Conservation (phyloP, 2,888 invertebrate genomes). For the Hirudinaria manillensis region DNA sequence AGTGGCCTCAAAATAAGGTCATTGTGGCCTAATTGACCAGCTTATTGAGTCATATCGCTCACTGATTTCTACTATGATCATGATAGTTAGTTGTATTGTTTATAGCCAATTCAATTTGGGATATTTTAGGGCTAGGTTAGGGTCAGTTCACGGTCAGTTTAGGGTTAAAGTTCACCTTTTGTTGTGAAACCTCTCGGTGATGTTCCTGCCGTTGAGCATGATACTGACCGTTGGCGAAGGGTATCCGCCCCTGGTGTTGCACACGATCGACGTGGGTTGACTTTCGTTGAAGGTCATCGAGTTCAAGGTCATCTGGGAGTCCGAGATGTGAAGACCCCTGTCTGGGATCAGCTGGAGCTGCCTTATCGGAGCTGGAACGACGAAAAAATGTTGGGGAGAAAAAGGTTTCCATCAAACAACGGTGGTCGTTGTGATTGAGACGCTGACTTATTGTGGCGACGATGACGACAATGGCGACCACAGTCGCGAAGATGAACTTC, state of each 20-base stretch:
- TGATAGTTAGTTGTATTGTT: too few species aligned
- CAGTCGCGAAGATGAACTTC: too few species aligned
- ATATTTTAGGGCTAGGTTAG: too few species aligned
- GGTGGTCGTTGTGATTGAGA: background rate
- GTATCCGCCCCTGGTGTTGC: constrained; percentile 32
- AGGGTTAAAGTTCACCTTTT: constrained; percentile 13
- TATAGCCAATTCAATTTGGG: too few species aligned
- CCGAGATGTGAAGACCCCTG: constrained; percentile 5
- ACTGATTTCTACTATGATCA: too few species aligned
- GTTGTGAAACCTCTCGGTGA: constrained; percentile 27
- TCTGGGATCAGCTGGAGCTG: background rate
- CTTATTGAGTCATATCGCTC: too few species aligned
- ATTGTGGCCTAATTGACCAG: too few species aligned
- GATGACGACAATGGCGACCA: background rate
- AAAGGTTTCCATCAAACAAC: background rate
- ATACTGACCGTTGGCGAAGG: constrained; percentile 27
- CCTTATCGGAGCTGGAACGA: background rate
- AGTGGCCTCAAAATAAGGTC: background rate
- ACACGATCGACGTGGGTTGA: constrained; percentile 19
- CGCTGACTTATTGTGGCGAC: background rate
- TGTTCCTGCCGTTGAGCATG: constrained; percentile 24
- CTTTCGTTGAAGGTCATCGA: constrained; percentile 10
- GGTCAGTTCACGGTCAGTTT: too few species aligned
- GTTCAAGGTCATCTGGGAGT: constrained; percentile 6
- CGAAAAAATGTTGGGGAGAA: too few species aligned